Base-by-base conservation (phyloP, 2,888 invertebrate genomes). In the Meandrusa payeni region DNA sequence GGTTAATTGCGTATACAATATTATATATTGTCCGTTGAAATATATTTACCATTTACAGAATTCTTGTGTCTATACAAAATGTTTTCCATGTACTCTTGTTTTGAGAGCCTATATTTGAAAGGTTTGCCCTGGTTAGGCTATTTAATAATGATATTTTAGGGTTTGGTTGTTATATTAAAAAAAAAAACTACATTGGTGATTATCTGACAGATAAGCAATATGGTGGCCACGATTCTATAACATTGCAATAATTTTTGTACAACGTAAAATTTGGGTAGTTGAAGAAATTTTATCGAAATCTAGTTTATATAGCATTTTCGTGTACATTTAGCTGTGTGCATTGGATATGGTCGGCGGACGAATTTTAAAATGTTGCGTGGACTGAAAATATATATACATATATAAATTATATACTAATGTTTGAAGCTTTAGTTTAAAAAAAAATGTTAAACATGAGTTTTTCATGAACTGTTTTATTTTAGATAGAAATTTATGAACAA, bases 11-110 rank as follows among this genome's bases (percentile, higher is more conserved):
- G 86, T 87, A 87, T 88, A 88, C 87, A 88, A 86, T 86, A 86
- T 85, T 88, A 85, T 86, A 87, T 88, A 88, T 87, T 88, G 87
- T 88, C 88, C 86, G 87, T 88, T 88, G 78, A 86, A 83, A 82
- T 88, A 88, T 88, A 86, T 88, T 86, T 88, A 88, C 86, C 87
- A 83, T 87, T 86, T 88, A 88, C 87, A 86, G 85, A 88, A 86
- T 83, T 82, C 86, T 85, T 85, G 86, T 82, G 87, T 87, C 85
- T 88, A 87, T 88, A 88, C 86, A 85, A 85, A 87, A 82, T 79
- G 85, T 86, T 87, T 83, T 87, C 81, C 83, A 78, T 81, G 83
- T 88, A 88, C 88, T 88, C 88, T 88, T 88, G 83, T 88, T 88
- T 88, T 89, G 80, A 88, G 88, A 88, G 87, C 88, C 85, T 87